Conservation (phyloP, 1,140 invertebrate species). For the Lepidurus couesii region DNA sequence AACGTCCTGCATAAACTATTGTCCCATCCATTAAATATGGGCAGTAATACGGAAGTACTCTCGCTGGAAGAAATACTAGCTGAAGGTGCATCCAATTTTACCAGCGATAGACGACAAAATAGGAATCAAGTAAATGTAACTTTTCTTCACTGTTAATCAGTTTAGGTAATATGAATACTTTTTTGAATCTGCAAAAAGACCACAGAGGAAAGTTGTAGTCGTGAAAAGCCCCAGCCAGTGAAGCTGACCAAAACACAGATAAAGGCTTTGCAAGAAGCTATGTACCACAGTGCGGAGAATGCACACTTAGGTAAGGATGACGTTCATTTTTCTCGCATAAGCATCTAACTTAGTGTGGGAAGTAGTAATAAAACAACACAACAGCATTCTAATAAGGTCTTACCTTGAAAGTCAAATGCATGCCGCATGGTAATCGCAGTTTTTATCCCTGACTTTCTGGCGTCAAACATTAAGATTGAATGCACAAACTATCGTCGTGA, state of each 20-base stretch:
- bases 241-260: constrained; percentile 75
- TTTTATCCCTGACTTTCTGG: too few species aligned
- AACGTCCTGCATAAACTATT: constrained; percentile 68
- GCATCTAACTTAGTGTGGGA: background rate
- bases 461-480: too few species aligned
- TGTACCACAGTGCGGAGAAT: constrained; percentile 86
- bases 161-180: background rate
- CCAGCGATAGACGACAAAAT: constrained; percentile 39
- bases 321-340: background rate
- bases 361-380: too few species aligned
- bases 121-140: constrained; percentile 40
- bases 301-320: constrained; percentile 67
- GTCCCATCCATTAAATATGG: constrained; percentile 62
- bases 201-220: background rate
- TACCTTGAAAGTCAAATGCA: too few species aligned
- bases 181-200: background rate
- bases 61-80: constrained; percentile 85
- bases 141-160: background rate
- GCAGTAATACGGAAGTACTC: constrained; percentile 65
- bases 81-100: constrained; percentile 56
- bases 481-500: too few species aligned
- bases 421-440: too few species aligned
- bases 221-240: constrained; percentile 46
- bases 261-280: constrained; percentile 78
- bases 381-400: too few species aligned